Conservation (phyloP, 2,888 invertebrate species). For the Sinodicranocentrus sp. region DNA sequence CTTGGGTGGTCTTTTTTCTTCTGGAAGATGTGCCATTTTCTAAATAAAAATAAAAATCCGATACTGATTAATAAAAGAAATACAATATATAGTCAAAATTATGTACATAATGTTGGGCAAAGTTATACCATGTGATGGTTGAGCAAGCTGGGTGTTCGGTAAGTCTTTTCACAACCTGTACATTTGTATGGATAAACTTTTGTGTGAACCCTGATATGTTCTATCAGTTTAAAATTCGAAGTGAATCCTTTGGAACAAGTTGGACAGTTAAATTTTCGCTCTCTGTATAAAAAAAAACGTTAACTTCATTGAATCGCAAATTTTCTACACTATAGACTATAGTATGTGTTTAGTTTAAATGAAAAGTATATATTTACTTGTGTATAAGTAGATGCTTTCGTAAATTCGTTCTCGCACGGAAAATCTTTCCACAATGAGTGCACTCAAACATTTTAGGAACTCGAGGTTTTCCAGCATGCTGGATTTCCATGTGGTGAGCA, state of each 20-base stretch:
- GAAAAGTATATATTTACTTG: constrained; percentile 67
- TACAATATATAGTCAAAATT: too few relatives aligned
- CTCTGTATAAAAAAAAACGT: constrained; percentile 50
- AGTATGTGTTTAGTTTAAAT: too few relatives aligned
- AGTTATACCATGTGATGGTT: constrained; percentile 73
- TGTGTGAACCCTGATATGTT: constrained; percentile 74
- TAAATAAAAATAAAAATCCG: too few relatives aligned
- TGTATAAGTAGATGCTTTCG: constrained; percentile 75
- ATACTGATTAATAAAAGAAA: too few relatives aligned
- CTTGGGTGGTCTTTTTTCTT: constrained; percentile 61
- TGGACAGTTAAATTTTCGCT: constrained; percentile 68
- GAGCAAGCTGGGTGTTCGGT: constrained; percentile 72
- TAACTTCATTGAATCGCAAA: constrained; percentile 18
- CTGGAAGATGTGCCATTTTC: constrained; percentile 68
- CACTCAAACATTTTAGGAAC: constrained; percentile 74
- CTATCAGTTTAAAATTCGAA: constrained; percentile 74
- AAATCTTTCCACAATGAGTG: constrained; percentile 75
- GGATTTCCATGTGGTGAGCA: constrained; percentile 66
- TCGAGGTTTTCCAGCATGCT: constrained; percentile 70
- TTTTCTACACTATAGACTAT: too few relatives aligned
- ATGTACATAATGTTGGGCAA: too few relatives aligned
- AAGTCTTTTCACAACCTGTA: constrained; percentile 69
- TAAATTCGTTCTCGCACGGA: constrained; percentile 68
- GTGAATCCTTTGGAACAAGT: constrained; percentile 74
- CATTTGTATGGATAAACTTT: constrained; percentile 74